phyloP scores from a whole-genome alignment of 2,113 vertebrate genomes.

The Elachura formosa region DNA sequence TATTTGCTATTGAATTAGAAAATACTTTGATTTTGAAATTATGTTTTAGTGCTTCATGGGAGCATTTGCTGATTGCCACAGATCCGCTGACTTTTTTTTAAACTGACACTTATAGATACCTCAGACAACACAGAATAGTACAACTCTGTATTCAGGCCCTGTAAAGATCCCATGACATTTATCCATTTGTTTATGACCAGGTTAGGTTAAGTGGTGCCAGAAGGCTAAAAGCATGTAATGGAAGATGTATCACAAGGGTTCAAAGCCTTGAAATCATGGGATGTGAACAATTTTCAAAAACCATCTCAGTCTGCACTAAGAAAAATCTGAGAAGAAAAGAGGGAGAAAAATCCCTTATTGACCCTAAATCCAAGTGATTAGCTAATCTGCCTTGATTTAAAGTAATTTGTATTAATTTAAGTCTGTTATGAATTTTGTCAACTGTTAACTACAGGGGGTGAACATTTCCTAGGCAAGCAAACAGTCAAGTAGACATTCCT shows the following conservation, averaged over 20 bases:
- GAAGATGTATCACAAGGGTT: not conserved
- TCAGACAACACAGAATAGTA: not conserved
- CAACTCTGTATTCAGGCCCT: not conserved
- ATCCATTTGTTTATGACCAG: not conserved
- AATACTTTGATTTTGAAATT: not conserved
- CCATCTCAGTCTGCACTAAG: not conserved
- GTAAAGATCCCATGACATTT: not conserved
- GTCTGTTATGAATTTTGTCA: not conserved
- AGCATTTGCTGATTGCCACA: not conserved
- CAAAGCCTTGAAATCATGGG: not conserved
- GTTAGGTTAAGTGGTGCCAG: not conserved
- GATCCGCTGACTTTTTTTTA: not conserved
- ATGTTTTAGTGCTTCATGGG: not conserved
- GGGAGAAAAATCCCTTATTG: not conserved
- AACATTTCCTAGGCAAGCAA: not conserved
- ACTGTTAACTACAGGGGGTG: not conserved
- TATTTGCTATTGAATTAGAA: not conserved
- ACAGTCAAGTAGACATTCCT: not conserved
- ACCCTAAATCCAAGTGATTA: not conserved
- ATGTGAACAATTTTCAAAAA: not conserved
- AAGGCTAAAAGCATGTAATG: not conserved
- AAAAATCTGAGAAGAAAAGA: too few species aligned
- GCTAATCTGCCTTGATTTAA: not conserved
- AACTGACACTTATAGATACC: not conserved
- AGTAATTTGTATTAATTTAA: not conserved